Evolutionary conservation across 1,140 invertebrate genomes (phyloP).

Genomic region (Phortica variegata): DNA sequence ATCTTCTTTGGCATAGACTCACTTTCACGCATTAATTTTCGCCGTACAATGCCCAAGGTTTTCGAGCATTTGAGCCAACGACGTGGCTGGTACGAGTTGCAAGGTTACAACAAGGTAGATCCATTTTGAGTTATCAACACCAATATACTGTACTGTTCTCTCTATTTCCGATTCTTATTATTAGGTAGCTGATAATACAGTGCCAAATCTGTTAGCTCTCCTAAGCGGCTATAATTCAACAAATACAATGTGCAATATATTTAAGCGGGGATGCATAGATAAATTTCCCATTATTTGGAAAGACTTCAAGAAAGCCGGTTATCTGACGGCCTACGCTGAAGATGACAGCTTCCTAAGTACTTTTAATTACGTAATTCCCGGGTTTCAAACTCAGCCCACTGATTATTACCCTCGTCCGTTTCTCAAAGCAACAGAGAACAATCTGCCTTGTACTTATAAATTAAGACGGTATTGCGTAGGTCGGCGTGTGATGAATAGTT

Average conservation of each 20-base stretch:
- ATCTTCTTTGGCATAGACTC: constrained; percentile 39
- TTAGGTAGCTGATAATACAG: constrained; percentile 73
- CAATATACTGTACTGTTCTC: neutral
- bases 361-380: constrained; percentile 74
- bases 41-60: constrained; percentile 33
- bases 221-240: constrained; percentile 65
- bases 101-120: constrained; percentile 37
- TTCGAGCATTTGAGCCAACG: constrained; percentile 19
- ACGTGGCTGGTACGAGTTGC: constrained; percentile 33
- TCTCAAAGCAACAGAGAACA: constrained; percentile 61
- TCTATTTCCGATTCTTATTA: constrained; percentile 10
- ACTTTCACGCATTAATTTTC: constrained; percentile 53
- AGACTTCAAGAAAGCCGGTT: constrained; percentile 66
- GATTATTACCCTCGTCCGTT: constrained; percentile 79
- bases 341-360: constrained; percentile 70
- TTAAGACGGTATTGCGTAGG: constrained; percentile 62
- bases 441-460: constrained; percentile 60
- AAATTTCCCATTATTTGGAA: constrained; percentile 79
- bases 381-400: constrained; percentile 73
- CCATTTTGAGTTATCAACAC: neutral
- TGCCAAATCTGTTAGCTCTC: constrained; percentile 74
- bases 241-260: constrained; percentile 56
- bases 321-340: constrained; percentile 74
- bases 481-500: constrained; percentile 59
- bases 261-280: constrained; percentile 57